Percentiles rank a stretch among this genome's conserved stretches.
Evolutionary conservation across 2,113 vertebrate genomes (phyloP).

Genomic region (Actinemys pallida): DNA sequence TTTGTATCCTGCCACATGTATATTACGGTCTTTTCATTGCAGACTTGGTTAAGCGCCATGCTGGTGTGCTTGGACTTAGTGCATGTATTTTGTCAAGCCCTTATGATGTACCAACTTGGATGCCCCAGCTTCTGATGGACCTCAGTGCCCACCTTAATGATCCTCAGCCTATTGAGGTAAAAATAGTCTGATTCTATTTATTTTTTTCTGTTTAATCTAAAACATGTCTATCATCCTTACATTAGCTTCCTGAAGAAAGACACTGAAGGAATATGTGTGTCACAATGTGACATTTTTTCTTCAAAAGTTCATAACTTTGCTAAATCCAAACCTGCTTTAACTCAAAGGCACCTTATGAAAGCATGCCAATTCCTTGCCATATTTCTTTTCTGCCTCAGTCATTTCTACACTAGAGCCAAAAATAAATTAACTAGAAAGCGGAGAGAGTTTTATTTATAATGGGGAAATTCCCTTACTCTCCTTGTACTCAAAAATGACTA

Average conservation of each 20-base stretch:
- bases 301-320: neutral
- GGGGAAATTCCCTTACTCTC: neutral
- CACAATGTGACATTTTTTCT: neutral
- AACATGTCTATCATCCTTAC: neutral
- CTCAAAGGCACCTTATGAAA: neutral
- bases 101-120: constrained; percentile 97
- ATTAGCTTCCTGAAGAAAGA: neutral
- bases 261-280: neutral
- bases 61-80: constrained; percentile 95
- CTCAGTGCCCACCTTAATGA: constrained; percentile 97
- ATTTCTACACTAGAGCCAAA: neutral
- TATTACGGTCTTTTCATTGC: constrained; percentile 10
- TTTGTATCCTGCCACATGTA: neutral
- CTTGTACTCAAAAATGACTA: neutral
- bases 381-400: neutral
- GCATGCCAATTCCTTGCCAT: neutral
- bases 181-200: neutral
- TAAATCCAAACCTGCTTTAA: neutral
- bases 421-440: neutral
- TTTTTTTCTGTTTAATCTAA: neutral
- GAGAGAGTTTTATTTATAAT: neutral
- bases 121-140: constrained; percentile 98
- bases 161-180: constrained; percentile 97
- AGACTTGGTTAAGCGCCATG: constrained; percentile 95
- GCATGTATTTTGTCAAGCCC: constrained; percentile 96